Conservation (phyloP, 2,888 invertebrate species). For the Stenolophus ochropezus region DNA sequence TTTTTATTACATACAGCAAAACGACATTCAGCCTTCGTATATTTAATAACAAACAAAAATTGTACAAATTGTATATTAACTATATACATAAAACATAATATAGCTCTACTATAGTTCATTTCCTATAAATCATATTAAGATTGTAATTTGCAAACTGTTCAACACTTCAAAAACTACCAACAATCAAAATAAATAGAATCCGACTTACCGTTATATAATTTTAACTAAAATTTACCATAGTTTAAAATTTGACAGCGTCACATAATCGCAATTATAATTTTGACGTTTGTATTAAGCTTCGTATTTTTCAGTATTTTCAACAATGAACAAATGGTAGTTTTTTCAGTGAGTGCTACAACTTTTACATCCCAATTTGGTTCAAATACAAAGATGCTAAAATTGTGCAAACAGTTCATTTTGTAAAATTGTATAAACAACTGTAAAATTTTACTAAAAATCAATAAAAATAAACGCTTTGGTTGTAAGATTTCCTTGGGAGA, state of each 20-base stretch:
- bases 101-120: slow-evolving; percentile 34
- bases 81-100: slow-evolving; percentile 56
- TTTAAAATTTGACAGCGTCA: slow-evolving; percentile 28
- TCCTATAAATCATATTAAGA: slow-evolving; percentile 37
- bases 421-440: slow-evolving; percentile 39
- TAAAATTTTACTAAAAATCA: slow-evolving; percentile 42
- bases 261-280: slow-evolving; percentile 29
- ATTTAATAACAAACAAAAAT: slow-evolving; percentile 42
- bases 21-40: slow-evolving; percentile 51
- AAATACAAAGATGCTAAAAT: slow-evolving; percentile 34
- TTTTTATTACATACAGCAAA: slow-evolving; percentile 56
- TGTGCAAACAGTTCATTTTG: slow-evolving; percentile 12
- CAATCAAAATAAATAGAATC: not conserved
- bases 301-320: too few relatives aligned
- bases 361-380: not conserved
- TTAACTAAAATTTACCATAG: slow-evolving; percentile 32
- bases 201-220: slow-evolving; percentile 19
- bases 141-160: slow-evolving; percentile 17
- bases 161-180: slow-evolving; percentile 5
- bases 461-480: slow-evolving; percentile 45
- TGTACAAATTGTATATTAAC: slow-evolving; percentile 53
- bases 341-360: slow-evolving; percentile 1
- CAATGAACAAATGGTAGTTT: slow-evolving; percentile 11
- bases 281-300: slow-evolving; percentile 43
- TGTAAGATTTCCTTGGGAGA: slow-evolving; percentile 23